Evolutionary conservation across 2,113 vertebrate species (phyloP), one percentile per base, ranked within the genome.

Genomic region (Ptilorrhoa leucosticta): DNA sequence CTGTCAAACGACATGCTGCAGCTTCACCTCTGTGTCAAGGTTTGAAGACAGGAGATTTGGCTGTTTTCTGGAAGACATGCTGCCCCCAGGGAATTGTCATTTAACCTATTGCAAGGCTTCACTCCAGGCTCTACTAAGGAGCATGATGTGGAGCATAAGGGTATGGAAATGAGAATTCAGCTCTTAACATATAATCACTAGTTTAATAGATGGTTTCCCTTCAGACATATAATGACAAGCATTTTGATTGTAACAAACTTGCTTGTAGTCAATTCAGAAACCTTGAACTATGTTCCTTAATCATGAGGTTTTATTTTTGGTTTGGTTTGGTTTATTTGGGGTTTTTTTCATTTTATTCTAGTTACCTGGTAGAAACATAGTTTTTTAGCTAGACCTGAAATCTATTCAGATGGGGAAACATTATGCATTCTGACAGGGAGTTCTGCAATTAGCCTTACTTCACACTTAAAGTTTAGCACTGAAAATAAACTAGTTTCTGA

Each of bases 231-330:
- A 76, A 37, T 39, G 45, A 17, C 10, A 87, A 81, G 14, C 9
- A 31, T 63, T 85, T 88, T 66, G 26, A 37, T 44, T 6, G 1
- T 39, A 40, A 64, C 12, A 56, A 53, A 45, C 27, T 50, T 83
- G 5, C 3, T 83, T n/a, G 15, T 33, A 51, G 6, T 51, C 33
- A 69, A 10, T 69, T 79, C 22, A 83, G 63, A 91, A 89, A 72
- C 16, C 7, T 65, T 37, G 6, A 75, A 60, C 13, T 56, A 18
- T 60, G 14, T 35, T 90, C 10, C 30, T 37, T 60, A 75, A 45
- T 39, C 6, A 10, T 11, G 3, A 56, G 1, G 6, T 8, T 19
- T 37, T 66, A n/a, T 27, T 6, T 47, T 64, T 35, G 22, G 0
- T 13, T 50, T 12, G 8, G 0, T 60, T 47, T 35, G 4, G 3